phyloP scores from a whole-genome alignment of 2,888 invertebrate genomes.

The Monopis laevigella region DNA sequence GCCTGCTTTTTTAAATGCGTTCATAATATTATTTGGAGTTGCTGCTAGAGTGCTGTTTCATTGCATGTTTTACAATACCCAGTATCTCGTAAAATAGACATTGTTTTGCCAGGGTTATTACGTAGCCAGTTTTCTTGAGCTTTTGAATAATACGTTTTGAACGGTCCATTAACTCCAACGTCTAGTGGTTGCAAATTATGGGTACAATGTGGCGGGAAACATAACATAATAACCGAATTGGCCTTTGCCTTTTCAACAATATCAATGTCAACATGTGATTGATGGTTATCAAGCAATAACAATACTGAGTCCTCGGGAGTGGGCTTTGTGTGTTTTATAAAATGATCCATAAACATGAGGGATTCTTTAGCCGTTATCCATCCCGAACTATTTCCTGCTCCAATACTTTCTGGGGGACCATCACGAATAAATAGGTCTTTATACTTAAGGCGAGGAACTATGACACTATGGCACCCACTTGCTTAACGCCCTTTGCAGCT shows the following conservation, averaged over 20 bases:
- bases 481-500: constrained; percentile 10
- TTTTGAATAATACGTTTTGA: constrained; percentile 18
- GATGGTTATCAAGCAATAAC: constrained; percentile 28
- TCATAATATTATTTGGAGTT: constrained; percentile 18
- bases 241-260: constrained; percentile 22
- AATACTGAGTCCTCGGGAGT: constrained; percentile 23
- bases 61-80: not conserved
- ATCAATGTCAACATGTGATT: constrained; percentile 24
- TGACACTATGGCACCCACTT: constrained; percentile 16
- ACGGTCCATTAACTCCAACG: constrained; percentile 20
- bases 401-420: constrained; percentile 28
- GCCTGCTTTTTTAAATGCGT: constrained; percentile 21
- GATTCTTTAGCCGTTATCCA: constrained; percentile 19
- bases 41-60: constrained; percentile 20
- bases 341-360: constrained; percentile 26
- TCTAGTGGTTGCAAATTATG: constrained; percentile 22
- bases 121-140: constrained; percentile 11
- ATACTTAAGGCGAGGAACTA: constrained; percentile 25
- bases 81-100: constrained; percentile 12
- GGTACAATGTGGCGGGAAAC: constrained; percentile 26
- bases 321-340: too few species aligned
- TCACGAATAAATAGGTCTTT: constrained; percentile 21
- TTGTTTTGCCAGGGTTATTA: constrained; percentile 10
- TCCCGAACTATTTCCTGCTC: constrained; percentile 20
- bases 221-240: constrained; percentile 23